Evolutionary conservation across 2,888 invertebrate species (phyloP).

Genomic region (Trachelus troglodyta): DNA sequence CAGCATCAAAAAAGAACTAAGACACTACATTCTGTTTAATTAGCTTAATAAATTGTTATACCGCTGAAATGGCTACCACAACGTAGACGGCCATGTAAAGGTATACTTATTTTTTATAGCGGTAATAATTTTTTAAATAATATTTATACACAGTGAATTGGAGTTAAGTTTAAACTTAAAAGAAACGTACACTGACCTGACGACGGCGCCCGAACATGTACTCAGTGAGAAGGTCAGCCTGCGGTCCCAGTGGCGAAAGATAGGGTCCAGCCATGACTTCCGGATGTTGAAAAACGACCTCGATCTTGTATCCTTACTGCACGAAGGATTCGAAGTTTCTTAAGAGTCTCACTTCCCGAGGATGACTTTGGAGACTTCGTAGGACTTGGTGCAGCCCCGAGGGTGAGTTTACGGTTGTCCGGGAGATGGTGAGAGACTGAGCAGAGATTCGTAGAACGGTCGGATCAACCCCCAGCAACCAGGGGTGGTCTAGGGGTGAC

Average conservation of each 20-base stretch:
- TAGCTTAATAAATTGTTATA: background rate
- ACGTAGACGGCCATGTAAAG: background rate
- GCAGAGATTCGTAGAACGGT: constrained; percentile 36
- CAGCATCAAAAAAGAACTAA: background rate
- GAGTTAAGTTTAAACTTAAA: constrained; percentile 18
- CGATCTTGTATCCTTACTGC: background rate
- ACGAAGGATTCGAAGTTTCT: background rate
- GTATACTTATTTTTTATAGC: background rate
- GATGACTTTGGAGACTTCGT: background rate
- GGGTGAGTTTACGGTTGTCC: constrained; percentile 4
- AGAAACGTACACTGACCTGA: constrained; percentile 69
- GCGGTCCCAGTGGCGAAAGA: constrained; percentile 78
- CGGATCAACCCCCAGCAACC: constrained; percentile 2
- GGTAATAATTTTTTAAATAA: background rate
- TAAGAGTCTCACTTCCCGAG: background rate
- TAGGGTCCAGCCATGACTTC: constrained; percentile 85
- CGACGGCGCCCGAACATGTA: constrained; percentile 92
- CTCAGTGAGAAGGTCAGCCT: constrained; percentile 89
- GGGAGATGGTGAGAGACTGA: constrained; percentile 48
- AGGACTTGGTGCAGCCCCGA: background rate
- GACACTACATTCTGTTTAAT: background rate
- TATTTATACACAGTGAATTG: background rate
- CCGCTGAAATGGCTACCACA: background rate
- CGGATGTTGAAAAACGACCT: background rate
- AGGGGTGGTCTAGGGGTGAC: constrained; percentile 32